Base-by-base conservation (phyloP, 2,113 vertebrate genomes). In the Sylvilagus bachmani region DNA sequence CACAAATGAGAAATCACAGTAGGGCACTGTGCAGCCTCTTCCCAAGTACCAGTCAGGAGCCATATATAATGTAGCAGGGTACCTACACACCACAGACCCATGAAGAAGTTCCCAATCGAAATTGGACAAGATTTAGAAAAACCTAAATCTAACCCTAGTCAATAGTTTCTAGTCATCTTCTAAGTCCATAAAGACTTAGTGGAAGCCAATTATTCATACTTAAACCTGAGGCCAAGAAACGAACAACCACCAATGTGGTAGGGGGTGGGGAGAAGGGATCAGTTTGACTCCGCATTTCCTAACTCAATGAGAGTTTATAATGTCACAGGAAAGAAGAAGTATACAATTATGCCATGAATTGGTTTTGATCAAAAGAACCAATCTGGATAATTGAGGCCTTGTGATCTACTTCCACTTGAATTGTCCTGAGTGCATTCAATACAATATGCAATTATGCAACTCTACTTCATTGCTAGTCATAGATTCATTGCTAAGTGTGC, bases 1-100 rank as follows among this genome's bases (percentile, higher is more conserved):
- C 89, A 97, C 95, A 97, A 97, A 97, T 95, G 96, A 90, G 93
- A 97, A 98, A 61, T 95, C 91, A 78, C 91, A 92, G 85, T 81
- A 67, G 95, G 97, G 94, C 75, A 96, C 2, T 67, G 21, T 84
- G 77, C 22, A 77, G 87, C 94, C 97, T 97, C 58, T 90, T 97
- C 96, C 84, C 17, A 73, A 97, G 81, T 78, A 97, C 33, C 44
- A 96, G 93, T 93, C 92, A 96, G 93, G 38, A 96, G 86, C 97
- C 96, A 97, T 96, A 82, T 93, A 95, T 94, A 97, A 97, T 91
- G 91, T 89, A 98, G 90, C 36, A 90, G 58, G 81, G 70, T 62
- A 94, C 93, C 81, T 96, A 90, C 88, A 95, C 97, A 97, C 89
- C 97, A 96, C 84, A 97, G 82, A 53, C 64, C 94, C 79, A 66